A percentile compares a stretch with the other conserved stretches of the same genome.
Evolutionary conservation across 2,113 vertebrate genomes (phyloP).

Genomic region (Jaculus jaculus): DNA sequence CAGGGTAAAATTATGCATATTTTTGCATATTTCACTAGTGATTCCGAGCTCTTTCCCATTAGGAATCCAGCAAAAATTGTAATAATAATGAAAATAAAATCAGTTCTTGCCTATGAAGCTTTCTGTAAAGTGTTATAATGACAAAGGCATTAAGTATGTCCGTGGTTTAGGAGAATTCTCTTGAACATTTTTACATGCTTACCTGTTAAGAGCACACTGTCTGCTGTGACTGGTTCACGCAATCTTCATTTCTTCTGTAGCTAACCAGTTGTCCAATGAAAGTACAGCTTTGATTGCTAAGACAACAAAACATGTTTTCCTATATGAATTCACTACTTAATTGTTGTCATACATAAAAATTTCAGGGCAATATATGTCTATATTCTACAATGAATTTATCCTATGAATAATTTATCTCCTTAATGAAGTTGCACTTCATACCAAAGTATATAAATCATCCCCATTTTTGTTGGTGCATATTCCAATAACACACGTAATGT

Average conservation of each 20-base stretch:
- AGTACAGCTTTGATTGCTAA: constrained; percentile 37
- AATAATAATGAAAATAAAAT: constrained; percentile 38
- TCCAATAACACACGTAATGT: background rate
- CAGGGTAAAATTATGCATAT: constrained; percentile 81
- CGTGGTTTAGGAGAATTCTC: constrained; percentile 58
- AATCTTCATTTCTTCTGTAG: constrained; percentile 11
- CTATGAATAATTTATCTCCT: background rate
- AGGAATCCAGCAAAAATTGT: constrained; percentile 59
- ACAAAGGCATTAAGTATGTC: constrained; percentile 38
- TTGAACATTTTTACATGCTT: constrained; percentile 58
- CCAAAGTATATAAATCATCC: background rate
- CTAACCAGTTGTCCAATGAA: background rate
- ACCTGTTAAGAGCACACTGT: background rate
- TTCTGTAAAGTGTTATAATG: constrained; percentile 63
- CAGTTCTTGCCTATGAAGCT: constrained; percentile 23
- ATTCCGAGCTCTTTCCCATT: constrained; percentile 74
- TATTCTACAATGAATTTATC: constrained; percentile 33
- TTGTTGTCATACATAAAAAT: constrained; percentile 60
- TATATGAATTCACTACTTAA: constrained; percentile 54
- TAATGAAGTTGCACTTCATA: background rate
- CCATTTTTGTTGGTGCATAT: background rate
- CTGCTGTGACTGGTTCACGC: background rate
- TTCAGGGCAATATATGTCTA: background rate
- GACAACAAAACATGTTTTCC: constrained; percentile 34
- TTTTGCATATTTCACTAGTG: constrained; percentile 81